Percentiles rank a stretch among this genome's conserved stretches.
phyloP scores from a whole-genome alignment of 2,888 invertebrate genomes.

The Laothoe populi region DNA sequence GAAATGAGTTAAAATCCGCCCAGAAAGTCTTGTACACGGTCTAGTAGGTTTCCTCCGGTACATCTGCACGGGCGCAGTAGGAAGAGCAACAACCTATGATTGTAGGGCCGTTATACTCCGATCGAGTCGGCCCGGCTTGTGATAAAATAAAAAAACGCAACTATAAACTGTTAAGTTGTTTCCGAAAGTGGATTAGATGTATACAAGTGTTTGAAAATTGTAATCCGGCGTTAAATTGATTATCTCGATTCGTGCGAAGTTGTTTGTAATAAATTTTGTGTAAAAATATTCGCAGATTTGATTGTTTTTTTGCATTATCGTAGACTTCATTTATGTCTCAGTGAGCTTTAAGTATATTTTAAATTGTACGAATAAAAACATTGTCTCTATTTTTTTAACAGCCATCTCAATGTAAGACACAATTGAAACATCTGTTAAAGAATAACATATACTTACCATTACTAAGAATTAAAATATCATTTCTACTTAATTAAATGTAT shows the following conservation, averaged over 20 bases:
- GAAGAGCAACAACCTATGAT: constrained; percentile 85
- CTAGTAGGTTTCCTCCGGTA: constrained; percentile 28
- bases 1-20: neutral
- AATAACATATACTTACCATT: too few relatives aligned
- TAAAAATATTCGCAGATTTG: constrained; percentile 29
- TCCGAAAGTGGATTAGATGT: constrained; percentile 18
- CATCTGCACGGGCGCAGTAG: constrained; percentile 64
- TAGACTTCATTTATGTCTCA: too few relatives aligned
- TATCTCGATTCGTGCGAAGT: constrained; percentile 17
- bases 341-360: neutral
- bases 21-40: constrained; percentile 13
- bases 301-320: neutral
- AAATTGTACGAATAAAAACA: too few relatives aligned
- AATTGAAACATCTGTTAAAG: too few relatives aligned
- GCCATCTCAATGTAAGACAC: too few relatives aligned
- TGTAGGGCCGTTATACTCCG: constrained; percentile 81
- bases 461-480: too few relatives aligned
- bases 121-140: constrained; percentile 68
- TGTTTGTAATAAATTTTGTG: constrained; percentile 7
- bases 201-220: constrained; percentile 18
- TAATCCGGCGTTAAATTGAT: constrained; percentile 20
- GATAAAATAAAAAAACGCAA: constrained; percentile 60
- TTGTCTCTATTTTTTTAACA: too few relatives aligned
- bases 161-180: constrained; percentile 34
- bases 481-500: too few relatives aligned